phyloP scores from a whole-genome alignment of 2,113 vertebrate species.

The Ophiodon elongatus region DNA sequence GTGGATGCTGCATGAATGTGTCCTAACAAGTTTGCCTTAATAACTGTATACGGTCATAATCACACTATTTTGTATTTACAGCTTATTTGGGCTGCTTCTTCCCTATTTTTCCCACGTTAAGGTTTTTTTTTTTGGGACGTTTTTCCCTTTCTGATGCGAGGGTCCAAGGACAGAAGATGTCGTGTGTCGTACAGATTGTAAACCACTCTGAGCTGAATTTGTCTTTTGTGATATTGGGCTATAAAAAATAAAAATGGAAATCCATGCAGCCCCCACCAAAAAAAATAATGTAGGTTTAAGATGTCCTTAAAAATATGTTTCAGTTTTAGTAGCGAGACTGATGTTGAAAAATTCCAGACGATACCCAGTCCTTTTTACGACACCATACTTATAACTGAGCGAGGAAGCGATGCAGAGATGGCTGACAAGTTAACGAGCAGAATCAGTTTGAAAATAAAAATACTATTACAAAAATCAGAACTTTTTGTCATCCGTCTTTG shows the following conservation, averaged over 20 bases:
- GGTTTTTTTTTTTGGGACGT: neutral
- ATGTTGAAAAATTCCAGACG: neutral
- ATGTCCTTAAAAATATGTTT: neutral
- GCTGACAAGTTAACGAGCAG: neutral
- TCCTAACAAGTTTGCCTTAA: neutral
- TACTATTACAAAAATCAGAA: too few species aligned
- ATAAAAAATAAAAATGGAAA: neutral
- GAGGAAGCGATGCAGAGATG: neutral
- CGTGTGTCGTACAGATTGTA: neutral
- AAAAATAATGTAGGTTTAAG: neutral
- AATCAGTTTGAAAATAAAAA: neutral
- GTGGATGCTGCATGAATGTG: neutral
- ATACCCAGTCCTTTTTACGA: neutral
- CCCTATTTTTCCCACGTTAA: neutral
- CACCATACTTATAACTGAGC: neutral
- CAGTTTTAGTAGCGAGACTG: neutral
- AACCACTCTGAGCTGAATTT: neutral
- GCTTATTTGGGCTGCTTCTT: neutral
- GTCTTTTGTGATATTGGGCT: neutral
- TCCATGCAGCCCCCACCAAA: neutral
- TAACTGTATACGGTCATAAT: neutral
- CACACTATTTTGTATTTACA: neutral
- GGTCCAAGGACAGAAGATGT: too few species aligned
- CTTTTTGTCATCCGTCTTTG: neutral
- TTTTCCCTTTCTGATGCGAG: neutral